Evolutionary conservation across 2,888 invertebrate genomes (phyloP), one percentile per base, ranked within the genome.

Genomic region (Melinaea marsaeus): DNA sequence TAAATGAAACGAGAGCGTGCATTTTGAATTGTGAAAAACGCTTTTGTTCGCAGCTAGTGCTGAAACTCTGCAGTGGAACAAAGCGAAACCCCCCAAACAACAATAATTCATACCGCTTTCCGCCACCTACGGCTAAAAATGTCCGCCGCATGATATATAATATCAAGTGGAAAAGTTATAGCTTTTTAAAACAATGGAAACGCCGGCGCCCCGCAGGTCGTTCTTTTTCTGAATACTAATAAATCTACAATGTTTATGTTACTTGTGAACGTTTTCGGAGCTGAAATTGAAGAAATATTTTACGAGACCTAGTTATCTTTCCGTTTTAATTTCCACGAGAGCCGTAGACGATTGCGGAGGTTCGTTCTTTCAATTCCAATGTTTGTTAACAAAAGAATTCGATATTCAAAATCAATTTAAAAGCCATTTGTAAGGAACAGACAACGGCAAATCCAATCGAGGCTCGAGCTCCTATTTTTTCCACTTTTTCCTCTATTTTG

Each of bases 91-190:
- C 84, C 87, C 85, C 88, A 83, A 88, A 90, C 89, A 90, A 89
- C 88, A 89, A 90, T 90, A 90, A 89, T 88, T 90, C 90, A 90
- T 89, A 85, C 86, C 86, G 86, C 80, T 88, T 90, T 84, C 90
- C 89, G 86, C 89, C 89, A 88, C 89, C 89, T 88, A 90, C 88
- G 83, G 89, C 88, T 90, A 90, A 90, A 90, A 90, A 88, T 90
- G 90, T 90, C 90, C 87, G 90, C 86, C 80, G 76, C 78, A 74
- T 88, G 86, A 90, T 90, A 86, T 90, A 90, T 89, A 87, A 86
- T 85, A 86, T 85, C 81, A 86, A 86, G 90, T 84, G 86, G 86
- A 80, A 86, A 86, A 90, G 88, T 88, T 86, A 88, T 84, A 79
- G 83, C 83, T 79, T 88, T 88, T 88, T 88, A 88, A 89, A 90